Conservation (phyloP, 1,140 invertebrate species). For the Solenopsis invicta region DNA sequence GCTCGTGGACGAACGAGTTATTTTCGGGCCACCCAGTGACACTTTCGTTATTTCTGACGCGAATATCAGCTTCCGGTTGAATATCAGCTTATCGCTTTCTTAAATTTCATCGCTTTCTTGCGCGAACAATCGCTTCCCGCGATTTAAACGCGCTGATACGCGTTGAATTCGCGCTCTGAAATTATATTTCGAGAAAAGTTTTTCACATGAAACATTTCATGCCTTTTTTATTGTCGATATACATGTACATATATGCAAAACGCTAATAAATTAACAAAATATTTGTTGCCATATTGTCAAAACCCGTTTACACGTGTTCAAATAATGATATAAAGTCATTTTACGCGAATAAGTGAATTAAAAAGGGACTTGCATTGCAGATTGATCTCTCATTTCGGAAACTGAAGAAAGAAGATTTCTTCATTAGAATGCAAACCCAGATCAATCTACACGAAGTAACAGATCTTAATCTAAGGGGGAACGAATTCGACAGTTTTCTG, state of each 20-base stretch:
- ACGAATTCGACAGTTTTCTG: conserved; percentile 84
- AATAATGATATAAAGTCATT: not conserved
- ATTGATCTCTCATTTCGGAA: conserved; percentile 80
- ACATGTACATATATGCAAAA: not conserved
- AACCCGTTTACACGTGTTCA: not conserved
- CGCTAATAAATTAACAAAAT: not conserved
- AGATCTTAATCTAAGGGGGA: conserved; percentile 81
- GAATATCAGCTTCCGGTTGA: conserved; percentile 39
- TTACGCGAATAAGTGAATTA: not conserved
- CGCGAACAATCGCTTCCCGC: not conserved
- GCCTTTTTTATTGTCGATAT: not conserved
- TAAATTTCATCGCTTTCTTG: not conserved
- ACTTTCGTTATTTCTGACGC: not conserved
- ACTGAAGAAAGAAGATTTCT: conserved; percentile 83
- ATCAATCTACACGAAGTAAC: conserved; percentile 79
- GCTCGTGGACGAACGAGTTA: not conserved
- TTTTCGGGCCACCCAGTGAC: not conserved
- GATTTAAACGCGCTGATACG: not conserved
- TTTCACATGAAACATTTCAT: not conserved
- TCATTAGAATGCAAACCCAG: conserved; percentile 77
- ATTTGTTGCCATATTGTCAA: conserved; percentile 3
- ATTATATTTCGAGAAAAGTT: not conserved
- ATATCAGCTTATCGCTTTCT: conserved; percentile 44
- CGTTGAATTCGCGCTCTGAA: not conserved
- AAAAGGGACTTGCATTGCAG: conserved; percentile 69